These are phyloP conservation scores for Helleia helle DNA, from an alignment of 2,888 invertebrate species.

Conservation along the genomic window DNA sequence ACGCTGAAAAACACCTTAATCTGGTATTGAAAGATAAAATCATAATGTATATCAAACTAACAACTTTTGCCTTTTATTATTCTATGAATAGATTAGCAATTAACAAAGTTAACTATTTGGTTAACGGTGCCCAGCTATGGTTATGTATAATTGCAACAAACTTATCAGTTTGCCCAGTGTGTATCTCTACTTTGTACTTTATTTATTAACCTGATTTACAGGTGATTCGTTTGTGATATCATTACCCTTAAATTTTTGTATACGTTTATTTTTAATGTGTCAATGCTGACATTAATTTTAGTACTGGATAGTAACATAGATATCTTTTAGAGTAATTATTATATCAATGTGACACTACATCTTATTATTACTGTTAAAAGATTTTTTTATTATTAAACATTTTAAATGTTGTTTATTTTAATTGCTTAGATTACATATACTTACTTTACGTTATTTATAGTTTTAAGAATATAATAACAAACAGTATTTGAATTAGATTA, in stretches of 20 bases:
- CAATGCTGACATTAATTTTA: conserved; percentile 62
- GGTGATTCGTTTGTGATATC: conserved; percentile 71
- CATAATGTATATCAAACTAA: too few species aligned
- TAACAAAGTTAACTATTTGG: too few species aligned
- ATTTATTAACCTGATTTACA: conserved; percentile 34
- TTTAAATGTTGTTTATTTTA: conserved; percentile 40
- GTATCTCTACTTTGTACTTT: conserved; percentile 15
- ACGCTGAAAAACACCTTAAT: too few species aligned
- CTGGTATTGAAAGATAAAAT: too few species aligned
- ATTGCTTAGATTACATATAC: conserved; percentile 34
- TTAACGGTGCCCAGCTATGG: too few species aligned
- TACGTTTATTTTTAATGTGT: conserved; percentile 65
- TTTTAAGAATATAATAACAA: conserved; percentile 49
- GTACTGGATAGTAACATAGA: conserved; percentile 39
- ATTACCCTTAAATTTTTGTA: conserved; percentile 66
- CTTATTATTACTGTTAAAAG: conserved; percentile 23
- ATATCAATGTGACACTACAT: conserved; percentile 32
- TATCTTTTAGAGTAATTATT: conserved; percentile 31
- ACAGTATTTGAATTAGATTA: conserved; percentile 62
- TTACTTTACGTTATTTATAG: conserved; percentile 43
- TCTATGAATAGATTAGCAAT: too few species aligned
- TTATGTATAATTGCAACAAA: conserved; percentile 7
- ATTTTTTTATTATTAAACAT: conserved; percentile 30
- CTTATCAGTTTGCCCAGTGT: conserved; percentile 6
- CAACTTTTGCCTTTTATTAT: too few species aligned